Conservation (phyloP, 2,113 vertebrate genomes). For the Toxotes jaculatrix region DNA sequence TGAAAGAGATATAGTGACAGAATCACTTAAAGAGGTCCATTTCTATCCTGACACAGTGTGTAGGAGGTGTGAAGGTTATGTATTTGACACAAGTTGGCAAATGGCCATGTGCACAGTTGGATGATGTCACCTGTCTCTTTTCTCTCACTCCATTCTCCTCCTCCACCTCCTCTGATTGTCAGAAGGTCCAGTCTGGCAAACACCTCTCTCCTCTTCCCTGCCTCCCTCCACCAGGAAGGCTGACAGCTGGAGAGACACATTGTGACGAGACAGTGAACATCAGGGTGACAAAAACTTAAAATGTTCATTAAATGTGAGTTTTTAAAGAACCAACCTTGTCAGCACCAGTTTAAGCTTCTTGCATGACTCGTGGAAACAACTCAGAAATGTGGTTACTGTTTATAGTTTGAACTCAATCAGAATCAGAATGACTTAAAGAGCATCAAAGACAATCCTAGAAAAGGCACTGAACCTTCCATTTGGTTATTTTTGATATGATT, state of each 20-base stretch:
- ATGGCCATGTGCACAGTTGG: conserved; percentile 41
- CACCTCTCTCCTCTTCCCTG: neutral
- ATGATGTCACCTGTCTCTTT: conserved; percentile 50
- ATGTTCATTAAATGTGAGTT: neutral
- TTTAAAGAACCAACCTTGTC: conserved; percentile 7
- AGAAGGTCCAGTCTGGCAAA: neutral
- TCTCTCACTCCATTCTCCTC: conserved; percentile 9
- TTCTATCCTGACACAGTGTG: conserved; percentile 44
- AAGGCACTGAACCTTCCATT: neutral
- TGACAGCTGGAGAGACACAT: conserved; percentile 25
- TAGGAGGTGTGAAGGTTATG: conserved; percentile 47
- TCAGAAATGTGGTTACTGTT: conserved; percentile 3
- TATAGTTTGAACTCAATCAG: neutral
- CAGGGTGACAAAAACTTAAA: neutral
- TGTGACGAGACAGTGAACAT: conserved; percentile 6
- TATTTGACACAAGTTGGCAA: conserved; percentile 55
- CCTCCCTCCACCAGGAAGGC: conserved; percentile 27
- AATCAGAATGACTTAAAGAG: conserved; percentile 16
- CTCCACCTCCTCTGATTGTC: neutral
- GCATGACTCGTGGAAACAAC: conserved; percentile 1
- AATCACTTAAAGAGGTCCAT: conserved; percentile 21
- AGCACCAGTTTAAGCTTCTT: neutral
- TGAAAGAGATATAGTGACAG: conserved; percentile 25
- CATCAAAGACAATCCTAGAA: neutral
- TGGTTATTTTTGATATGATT: conserved; percentile 14